Conservation (phyloP, 2,888 invertebrate species). For the Stenolophus ochropezus region DNA sequence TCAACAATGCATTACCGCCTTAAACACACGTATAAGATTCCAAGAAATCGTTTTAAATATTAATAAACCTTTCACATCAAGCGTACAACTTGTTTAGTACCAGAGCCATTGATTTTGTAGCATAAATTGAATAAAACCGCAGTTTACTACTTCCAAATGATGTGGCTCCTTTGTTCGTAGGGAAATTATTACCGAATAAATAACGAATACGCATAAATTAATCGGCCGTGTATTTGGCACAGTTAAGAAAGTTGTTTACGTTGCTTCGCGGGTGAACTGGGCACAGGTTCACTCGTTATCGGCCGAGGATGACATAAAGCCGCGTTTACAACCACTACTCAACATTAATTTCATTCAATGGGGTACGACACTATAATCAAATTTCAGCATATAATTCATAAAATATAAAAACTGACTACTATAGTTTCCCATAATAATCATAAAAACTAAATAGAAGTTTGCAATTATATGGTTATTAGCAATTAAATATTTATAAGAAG, state of each 20-base stretch:
- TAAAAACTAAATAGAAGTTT: too few species aligned
- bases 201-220: slow-evolving; percentile 36
- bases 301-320: neutral
- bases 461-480: too few species aligned
- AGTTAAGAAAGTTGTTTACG: slow-evolving; percentile 43
- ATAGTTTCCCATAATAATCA: too few species aligned
- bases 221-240: slow-evolving; percentile 19
- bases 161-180: slow-evolving; percentile 19
- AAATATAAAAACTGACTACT: too few species aligned
- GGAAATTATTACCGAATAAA: slow-evolving; percentile 28
- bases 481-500: too few species aligned
- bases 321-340: neutral
- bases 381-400: too few species aligned
- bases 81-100: slow-evolving; percentile 36
- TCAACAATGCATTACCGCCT: slow-evolving; percentile 51
- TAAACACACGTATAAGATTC: slow-evolving; percentile 49
- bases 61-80: slow-evolving; percentile 58
- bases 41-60: slow-evolving; percentile 56
- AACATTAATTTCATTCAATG: too few species aligned
- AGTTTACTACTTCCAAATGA: slow-evolving; percentile 28
- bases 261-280: slow-evolving; percentile 10
- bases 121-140: slow-evolving; percentile 30
- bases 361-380: too few species aligned
- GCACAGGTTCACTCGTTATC: slow-evolving; percentile 27
- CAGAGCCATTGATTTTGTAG: slow-evolving; percentile 16